phyloP scores from a whole-genome alignment of 1,140 invertebrate species.

The Phthorimaea operculella region DNA sequence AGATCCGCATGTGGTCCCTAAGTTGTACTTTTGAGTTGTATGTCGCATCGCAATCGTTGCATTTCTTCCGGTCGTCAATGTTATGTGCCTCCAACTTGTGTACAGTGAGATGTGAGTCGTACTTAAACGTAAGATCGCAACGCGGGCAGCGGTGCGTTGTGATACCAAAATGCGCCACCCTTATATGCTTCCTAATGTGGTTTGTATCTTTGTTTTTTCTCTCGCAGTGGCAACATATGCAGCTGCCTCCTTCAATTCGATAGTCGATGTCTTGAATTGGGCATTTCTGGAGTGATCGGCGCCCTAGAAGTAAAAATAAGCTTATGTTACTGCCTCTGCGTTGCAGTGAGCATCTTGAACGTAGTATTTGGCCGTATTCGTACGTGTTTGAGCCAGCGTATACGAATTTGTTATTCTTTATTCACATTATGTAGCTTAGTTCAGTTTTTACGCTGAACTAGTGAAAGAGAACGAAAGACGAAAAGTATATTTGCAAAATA shows the following conservation, averaged over 20 bases:
- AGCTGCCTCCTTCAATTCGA: slow-evolving; percentile 25
- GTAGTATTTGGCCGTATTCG: too few species aligned
- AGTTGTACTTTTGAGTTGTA: slow-evolving; percentile 44
- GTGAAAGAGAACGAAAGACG: too few species aligned
- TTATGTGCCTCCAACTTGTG: slow-evolving; percentile 46
- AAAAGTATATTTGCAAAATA: too few species aligned
- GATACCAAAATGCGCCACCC: slow-evolving; percentile 43
- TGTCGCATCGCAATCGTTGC: slow-evolving; percentile 44
- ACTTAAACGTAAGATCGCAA: slow-evolving; percentile 42
- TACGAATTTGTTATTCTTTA: too few species aligned
- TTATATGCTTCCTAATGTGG: slow-evolving; percentile 36
- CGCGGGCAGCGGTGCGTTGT: slow-evolving; percentile 28
- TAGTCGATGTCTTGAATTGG: slow-evolving; percentile 37
- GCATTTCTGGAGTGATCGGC: slow-evolving; percentile 23
- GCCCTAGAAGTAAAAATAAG: not conserved
- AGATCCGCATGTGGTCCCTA: slow-evolving; percentile 42
- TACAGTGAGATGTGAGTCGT: slow-evolving; percentile 29
- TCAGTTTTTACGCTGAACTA: too few species aligned
- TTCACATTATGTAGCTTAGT: too few species aligned
- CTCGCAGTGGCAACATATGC: slow-evolving; percentile 35
- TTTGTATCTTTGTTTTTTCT: slow-evolving; percentile 32
- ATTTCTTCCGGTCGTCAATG: slow-evolving; percentile 44
- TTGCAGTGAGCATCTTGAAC: too few species aligned
- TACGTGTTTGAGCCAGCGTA: too few species aligned
- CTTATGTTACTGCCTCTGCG: too few species aligned